These are phyloP conservation scores for Caenorhabditis zanzibari DNA, from an alignment of 2,888 invertebrate species.

Conservation along the genomic window DNA sequence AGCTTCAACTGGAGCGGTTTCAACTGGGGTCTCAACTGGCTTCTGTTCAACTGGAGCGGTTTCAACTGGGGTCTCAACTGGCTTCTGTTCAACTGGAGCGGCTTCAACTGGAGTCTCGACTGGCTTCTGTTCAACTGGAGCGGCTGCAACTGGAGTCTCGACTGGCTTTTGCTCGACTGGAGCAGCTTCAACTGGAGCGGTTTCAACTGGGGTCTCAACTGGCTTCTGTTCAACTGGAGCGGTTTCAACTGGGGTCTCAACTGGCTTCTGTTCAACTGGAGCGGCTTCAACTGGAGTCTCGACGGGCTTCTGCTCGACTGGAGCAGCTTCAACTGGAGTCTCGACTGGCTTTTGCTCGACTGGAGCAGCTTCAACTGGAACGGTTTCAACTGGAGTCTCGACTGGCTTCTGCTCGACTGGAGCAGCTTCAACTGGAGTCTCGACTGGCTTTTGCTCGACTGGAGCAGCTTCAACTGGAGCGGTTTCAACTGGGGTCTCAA, in stretches of 20 bases:
- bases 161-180: slow-evolving; percentile 17
- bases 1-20: slow-evolving; percentile 15
- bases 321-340: slow-evolving; percentile 1
- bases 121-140: neutral
- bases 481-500: neutral
- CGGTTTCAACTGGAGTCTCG: slow-evolving; percentile 23
- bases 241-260: slow-evolving; percentile 20
- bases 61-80: neutral
- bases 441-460: slow-evolving; percentile 8
- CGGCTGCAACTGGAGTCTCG: neutral
- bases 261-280: slow-evolving; percentile 27
- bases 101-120: slow-evolving; percentile 23
- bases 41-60: slow-evolving; percentile 16
- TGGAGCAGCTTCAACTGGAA: slow-evolving; percentile 29
- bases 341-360: neutral
- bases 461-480: slow-evolving; percentile 38
- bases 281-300: slow-evolving; percentile 18
- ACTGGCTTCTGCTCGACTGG: slow-evolving; percentile 20
- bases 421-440: slow-evolving; percentile 20
- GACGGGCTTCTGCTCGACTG: slow-evolving; percentile 10
- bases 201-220: slow-evolving; percentile 5
- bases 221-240: neutral
- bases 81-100: slow-evolving; percentile 8
- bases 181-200: slow-evolving; percentile 25
- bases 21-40: slow-evolving; percentile 2